Base-by-base conservation (phyloP, 2,888 invertebrate species). In the Melinopterus prodromus region DNA sequence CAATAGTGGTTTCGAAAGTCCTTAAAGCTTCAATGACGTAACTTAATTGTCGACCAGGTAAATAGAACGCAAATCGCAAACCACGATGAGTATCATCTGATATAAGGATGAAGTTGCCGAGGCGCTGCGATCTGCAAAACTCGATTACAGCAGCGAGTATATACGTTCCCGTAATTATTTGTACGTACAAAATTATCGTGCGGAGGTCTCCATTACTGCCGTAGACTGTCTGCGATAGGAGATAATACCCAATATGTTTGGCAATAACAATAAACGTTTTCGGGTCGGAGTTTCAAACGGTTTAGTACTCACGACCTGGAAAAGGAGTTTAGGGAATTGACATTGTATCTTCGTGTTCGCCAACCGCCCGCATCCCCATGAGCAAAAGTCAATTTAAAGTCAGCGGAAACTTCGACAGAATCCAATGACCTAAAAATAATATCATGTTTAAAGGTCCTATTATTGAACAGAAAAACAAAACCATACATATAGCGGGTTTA, bases 221-320 rank as follows among this genome's bases (percentile, higher is more conserved):
- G 53, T 12, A 53, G 9, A 53, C 7, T 53, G 53, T 53, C 53
- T 53, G 53, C 53, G 53, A 53, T 53, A 4, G 53, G 12, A 53
- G 53, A 53, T 53, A 53, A 53, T 53, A 53, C 12, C 53, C 53
- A 12, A 53, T 53, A 53, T 53, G 53, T 53, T 53, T 53, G 53
- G 53, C 53, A 53, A 53, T 53, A 53, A 53, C 53, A 53, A 53
- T 53, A 53, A 53, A 53, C 53, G 53, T 53, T 53, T 53, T 53
- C 53, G 53, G 53, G 53, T 53, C 53, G 53, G 53, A 53, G 53
- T 53, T 53, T 53, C 53, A 53, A 53, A 53, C 53, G 53, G 53
- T 12, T 53, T 53, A 53, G 53, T 53, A 53, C 53, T 53, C 53
- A 53, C 53, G 53, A 53, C 53, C 53, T 53, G 53, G 53, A 53